Evolutionary conservation across 2,888 invertebrate genomes (phyloP), one percentile per base, ranked within the genome.

Genomic region (Limnephilus marmoratus): DNA sequence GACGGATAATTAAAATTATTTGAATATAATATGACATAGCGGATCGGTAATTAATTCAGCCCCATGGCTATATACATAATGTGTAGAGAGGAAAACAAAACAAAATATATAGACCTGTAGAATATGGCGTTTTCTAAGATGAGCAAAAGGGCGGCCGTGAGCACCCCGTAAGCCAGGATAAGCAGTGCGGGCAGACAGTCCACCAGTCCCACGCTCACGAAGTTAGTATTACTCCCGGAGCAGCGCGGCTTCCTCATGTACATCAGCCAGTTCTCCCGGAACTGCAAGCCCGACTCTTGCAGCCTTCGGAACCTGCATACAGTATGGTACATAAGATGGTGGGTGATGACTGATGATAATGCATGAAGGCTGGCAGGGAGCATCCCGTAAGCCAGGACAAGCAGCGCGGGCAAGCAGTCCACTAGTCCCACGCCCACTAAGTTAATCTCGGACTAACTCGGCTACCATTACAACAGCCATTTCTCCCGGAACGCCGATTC

Each of bases 401-500:
- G 93, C n/a, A 96, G 94, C 0, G 96, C 96, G 24, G 97, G 96
- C 93, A 96, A 96, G 94, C 96, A 96, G 94, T 97, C 97, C 0
- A 96, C 95, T 94, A 97, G 95, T 81, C 96, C 96, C 12, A 97
- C 97, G 18, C 97, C 97, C 18, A 96, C 96, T 94, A 97, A 97
- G 93, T 95, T 95, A 86, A 94, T 95, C 0, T 95, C 95, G 5
- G 94, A 94, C 94, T 97, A 97, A 5, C 94, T 94, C 0, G 97
- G 97, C 94, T 97, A 97, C 93, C 96, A 96, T 0, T 97, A 97
- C 41, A 97, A 95, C 85, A 96, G 94, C 29, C 95, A 94, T 95
- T 96, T 95, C 93, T 96, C 96, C 24, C 97, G 96, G 81, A 95
- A 95, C 92, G 96, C 97, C 88, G 96, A 96, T 94, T 97, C 97